Evolutionary conservation across 2,797 vertebrate genomes (phyloP).

Genomic region (Streptopelia turtur): DNA sequence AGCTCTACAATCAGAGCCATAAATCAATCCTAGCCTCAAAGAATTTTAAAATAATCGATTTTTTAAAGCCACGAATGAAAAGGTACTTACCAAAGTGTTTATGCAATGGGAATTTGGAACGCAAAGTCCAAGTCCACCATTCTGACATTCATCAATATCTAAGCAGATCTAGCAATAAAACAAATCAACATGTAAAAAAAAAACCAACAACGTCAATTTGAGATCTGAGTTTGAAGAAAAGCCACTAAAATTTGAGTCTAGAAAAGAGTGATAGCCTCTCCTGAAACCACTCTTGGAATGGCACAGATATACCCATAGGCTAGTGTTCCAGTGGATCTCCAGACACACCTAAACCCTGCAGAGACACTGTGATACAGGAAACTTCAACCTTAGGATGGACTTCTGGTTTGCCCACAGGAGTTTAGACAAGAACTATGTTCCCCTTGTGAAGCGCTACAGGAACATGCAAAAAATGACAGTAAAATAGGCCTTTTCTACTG

Average conservation of each 20-base stretch:
- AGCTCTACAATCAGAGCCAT: background rate
- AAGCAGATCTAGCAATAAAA: conserved; percentile 72
- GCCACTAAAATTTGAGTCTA: background rate
- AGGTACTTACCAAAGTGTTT: conserved; percentile 90
- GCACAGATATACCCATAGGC: background rate
- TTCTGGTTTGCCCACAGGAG: background rate
- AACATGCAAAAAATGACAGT: background rate
- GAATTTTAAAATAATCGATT: background rate
- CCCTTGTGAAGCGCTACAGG: background rate
- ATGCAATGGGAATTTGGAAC: conserved; percentile 90
- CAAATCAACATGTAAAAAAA: conserved; percentile 4
- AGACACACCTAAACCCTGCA: background rate
- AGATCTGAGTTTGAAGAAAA: background rate
- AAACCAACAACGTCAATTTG: background rate
- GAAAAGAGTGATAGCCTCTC: background rate
- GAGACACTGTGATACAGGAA: background rate
- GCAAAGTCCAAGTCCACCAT: conserved; percentile 88
- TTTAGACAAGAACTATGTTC: background rate
- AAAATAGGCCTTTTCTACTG: background rate
- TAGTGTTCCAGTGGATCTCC: background rate
- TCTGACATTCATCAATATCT: conserved; percentile 93
- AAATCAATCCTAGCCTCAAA: background rate
- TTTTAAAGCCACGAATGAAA: conserved; percentile 17
- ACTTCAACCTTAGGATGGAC: background rate
- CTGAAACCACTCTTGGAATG: background rate